phyloP scores from a whole-genome alignment of 2,888 invertebrate genomes.

The Megastigmus dorsalis region DNA sequence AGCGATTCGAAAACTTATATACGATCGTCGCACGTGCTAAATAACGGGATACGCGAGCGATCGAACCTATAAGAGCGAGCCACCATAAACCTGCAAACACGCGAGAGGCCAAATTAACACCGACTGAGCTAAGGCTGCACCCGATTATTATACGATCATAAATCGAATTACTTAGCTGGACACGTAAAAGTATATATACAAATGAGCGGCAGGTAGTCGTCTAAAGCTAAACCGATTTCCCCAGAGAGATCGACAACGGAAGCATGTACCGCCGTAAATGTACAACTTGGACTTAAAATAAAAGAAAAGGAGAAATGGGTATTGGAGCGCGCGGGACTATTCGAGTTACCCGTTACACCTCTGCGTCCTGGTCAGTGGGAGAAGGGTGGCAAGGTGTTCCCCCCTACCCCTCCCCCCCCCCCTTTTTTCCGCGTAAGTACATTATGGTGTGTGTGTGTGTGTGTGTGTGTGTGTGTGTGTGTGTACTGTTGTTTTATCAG shows the following conservation, averaged over 20 bases:
- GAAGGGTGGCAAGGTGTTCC: slow-evolving; percentile 35
- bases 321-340: background rate
- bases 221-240: no score
- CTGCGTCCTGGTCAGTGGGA: background rate
- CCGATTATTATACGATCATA: no score
- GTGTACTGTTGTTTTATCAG: slow-evolving; percentile 74
- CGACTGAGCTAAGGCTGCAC: no score
- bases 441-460: slow-evolving; percentile 58
- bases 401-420: slow-evolving; percentile 61
- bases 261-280: background rate
- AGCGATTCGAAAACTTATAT: no score
- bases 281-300: background rate
- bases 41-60: no score
- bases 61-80: no score
- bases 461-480: slow-evolving; percentile 58
- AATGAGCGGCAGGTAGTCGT: no score
- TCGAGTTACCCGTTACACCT: background rate
- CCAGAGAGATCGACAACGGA: background rate
- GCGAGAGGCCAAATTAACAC: no score
- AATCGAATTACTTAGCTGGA: no score
- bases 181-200: no score
- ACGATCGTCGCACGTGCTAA: no score
- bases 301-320: background rate
- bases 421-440: slow-evolving; percentile 66
- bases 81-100: no score